A percentile compares a stretch with the other conserved stretches of the same genome.
These are phyloP conservation scores for Sarcophaga carnaria DNA, from an alignment of 2,888 invertebrate species.

Conservation along the genomic window DNA sequence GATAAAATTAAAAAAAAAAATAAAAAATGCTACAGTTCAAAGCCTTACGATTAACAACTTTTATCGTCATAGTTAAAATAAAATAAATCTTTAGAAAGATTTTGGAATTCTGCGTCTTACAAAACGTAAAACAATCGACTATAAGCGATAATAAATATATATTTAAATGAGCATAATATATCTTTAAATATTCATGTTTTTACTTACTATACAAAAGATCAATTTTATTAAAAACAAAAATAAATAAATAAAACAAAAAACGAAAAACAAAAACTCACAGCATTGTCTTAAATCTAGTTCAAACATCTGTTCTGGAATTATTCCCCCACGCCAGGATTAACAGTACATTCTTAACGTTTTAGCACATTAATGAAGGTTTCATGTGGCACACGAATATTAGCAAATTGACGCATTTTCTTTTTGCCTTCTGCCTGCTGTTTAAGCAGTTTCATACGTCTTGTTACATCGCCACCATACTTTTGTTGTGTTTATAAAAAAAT, in stretches of 20 bases:
- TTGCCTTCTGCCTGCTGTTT: conserved; percentile 96
- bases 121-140: too few species aligned
- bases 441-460: conserved; percentile 93
- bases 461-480: conserved; percentile 96
- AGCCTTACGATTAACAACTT: too few species aligned
- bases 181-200: neutral
- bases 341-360: conserved; percentile 84
- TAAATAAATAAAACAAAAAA: neutral
- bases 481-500: neutral
- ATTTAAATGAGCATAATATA: too few species aligned
- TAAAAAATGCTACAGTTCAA: too few species aligned
- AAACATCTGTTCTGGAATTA: neutral
- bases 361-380: conserved; percentile 96
- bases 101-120: too few species aligned
- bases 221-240: neutral
- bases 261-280: conserved; percentile 55
- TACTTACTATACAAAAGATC: neutral
- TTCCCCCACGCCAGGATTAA: neutral
- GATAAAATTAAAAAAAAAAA: too few species aligned
- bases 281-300: conserved; percentile 53
- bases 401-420: conserved; percentile 94
- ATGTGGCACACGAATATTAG: conserved; percentile 94
- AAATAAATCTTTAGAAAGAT: too few species aligned
- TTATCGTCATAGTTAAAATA: too few species aligned
- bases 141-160: too few species aligned